Percentiles rank a stretch among this genome's conserved stretches.
These are phyloP conservation scores for Aleiodes testaceus DNA, from an alignment of 2,888 invertebrate species.

Conservation along the genomic window DNA sequence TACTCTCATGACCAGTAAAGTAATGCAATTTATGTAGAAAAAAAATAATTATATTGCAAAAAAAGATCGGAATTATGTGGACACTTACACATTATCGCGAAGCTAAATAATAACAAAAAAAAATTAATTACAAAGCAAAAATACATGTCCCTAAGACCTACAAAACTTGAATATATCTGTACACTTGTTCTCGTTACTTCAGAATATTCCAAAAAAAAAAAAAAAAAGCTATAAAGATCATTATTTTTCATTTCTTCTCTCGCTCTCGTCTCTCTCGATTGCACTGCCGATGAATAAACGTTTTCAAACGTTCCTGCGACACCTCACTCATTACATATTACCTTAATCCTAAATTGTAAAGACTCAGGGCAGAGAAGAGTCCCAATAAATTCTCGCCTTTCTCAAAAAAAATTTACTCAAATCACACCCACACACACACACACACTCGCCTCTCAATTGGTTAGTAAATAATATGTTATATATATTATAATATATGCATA, in stretches of 20 bases:
- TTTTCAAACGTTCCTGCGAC: constrained; percentile 11
- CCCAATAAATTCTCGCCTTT: neutral
- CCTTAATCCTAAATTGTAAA: neutral
- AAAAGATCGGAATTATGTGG: neutral
- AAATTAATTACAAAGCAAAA: constrained; percentile 26
- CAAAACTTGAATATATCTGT: constrained; percentile 19
- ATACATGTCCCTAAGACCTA: constrained; percentile 25
- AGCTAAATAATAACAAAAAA: neutral
- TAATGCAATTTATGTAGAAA: constrained; percentile 1
- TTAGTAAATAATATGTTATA: constrained; percentile 37
- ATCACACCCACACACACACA: constrained; percentile 8
- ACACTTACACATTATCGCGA: neutral
- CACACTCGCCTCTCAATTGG: constrained; percentile 38
- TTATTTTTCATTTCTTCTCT: neutral
- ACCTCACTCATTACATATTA: neutral
- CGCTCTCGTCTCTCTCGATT: constrained; percentile 30
- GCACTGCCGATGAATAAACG: constrained; percentile 36
- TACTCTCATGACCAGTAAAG: constrained; percentile 15
- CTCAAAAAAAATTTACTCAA: neutral
- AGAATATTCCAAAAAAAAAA: constrained; percentile 6
- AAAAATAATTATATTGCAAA: neutral
- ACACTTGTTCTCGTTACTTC: constrained; percentile 1
- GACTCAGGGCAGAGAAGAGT: neutral
- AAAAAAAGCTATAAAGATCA: constrained; percentile 21
- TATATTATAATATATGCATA: constrained; percentile 37